A percentile compares a stretch with the other conserved stretches of the same genome.
Evolutionary conservation across 1,140 invertebrate genomes (phyloP).

Genomic region (Mycetomoellerius zeteki): DNA sequence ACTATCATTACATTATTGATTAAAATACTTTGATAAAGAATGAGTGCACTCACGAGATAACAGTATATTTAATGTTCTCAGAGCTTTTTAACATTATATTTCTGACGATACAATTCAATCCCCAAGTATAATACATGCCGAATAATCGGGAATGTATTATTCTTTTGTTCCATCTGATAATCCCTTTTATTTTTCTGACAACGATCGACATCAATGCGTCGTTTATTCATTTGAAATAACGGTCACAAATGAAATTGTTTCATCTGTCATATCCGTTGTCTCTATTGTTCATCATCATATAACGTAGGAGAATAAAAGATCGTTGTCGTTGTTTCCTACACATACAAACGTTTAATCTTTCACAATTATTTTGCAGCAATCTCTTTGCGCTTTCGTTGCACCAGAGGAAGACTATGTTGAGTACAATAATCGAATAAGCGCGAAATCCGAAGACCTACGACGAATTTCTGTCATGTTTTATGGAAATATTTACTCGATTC

Average conservation of each 20-base stretch:
- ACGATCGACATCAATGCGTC: conserved; percentile 18
- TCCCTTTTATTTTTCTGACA: conserved; percentile 39
- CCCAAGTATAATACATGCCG: background rate
- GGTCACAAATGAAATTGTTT: conserved; percentile 46
- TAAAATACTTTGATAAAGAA: conserved; percentile 9
- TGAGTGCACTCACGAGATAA: background rate
- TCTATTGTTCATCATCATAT: background rate
- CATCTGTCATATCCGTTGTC: background rate
- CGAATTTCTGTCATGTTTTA: conserved; percentile 1
- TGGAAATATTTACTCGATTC: conserved; percentile 7
- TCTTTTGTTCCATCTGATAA: conserved; percentile 36
- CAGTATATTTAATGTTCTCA: background rate
- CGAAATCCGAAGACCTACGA: background rate
- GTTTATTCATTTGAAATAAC: conserved; percentile 35
- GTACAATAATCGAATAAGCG: conserved; percentile 19
- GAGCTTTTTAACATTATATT: background rate
- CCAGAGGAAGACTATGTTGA: background rate
- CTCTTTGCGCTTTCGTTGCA: background rate
- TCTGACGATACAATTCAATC: background rate
- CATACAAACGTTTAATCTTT: background rate
- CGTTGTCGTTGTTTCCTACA: background rate
- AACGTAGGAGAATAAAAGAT: background rate
- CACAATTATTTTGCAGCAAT: conserved; percentile 1
- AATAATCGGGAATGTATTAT: conserved; percentile 29
- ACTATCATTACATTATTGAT: background rate